Base-by-base conservation (phyloP, 2,888 invertebrate genomes). In the Theretra japonica region DNA sequence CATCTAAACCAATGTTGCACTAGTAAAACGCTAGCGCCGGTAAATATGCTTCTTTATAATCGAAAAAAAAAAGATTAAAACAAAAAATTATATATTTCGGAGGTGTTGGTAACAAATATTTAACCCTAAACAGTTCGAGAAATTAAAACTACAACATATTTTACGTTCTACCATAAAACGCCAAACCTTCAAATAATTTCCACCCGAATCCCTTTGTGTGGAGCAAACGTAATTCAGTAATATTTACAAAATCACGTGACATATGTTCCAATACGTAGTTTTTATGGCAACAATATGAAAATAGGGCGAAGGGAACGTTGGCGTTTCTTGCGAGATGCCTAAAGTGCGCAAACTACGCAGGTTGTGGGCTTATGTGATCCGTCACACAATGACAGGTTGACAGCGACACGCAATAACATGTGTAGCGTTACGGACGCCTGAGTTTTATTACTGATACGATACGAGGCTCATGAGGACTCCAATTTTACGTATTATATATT, bases 391-490 rank as follows among this genome's bases (percentile, higher is more conserved):
- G 85, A 86, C 85, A 83, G 81, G 79, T 76, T 79, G 83, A 82
- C 82, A 73, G 76, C 73, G 80, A 85, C 84, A 84, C 76, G 86
- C 86, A 85, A 86, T 87, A 86, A 86, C 87, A 84, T 80, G 77
- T 83, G 83, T 84, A 82, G 82, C 78, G 81, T 76, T 81, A 83
- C 80, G 78, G 78, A 75, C 76, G 77, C 80, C 81, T 77, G 79
- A 82, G 85, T 87, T 86, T 86, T 86, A 88, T 88, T 85, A 85
- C 79, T 74, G 78, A 81, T 77, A 74, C 79, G 74, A 75, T 80
- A 78, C 79, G 79, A 77, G 50, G 79, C 78, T 79, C 48, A 65
- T 48, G 65, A 65, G 23, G 48, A 65, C 23, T 15, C 65, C 65
- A 48, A 65, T 65, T 17, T 65, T 6, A 25, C 41, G 62, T 41